phyloP scores from a whole-genome alignment of 64 coral and sea anemone genomes.

The Pocillopora damicornis region DNA sequence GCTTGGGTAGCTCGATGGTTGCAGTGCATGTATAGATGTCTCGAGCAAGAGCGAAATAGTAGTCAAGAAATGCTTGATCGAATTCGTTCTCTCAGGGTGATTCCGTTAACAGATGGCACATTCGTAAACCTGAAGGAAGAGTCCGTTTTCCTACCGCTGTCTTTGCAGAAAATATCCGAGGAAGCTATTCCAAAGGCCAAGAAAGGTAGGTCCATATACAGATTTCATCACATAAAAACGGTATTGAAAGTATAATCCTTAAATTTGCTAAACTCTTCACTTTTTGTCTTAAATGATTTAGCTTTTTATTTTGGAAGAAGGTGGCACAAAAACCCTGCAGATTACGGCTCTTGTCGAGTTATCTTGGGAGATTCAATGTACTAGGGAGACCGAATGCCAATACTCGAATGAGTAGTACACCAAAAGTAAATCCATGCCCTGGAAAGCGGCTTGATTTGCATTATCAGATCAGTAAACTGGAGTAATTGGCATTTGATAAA shows the following conservation, averaged over 20 bases:
- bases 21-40: conserved; percentile 72
- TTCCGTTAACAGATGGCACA: conserved; percentile 53
- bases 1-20: conserved; percentile 77
- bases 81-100: conserved; percentile 55
- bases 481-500: too few species aligned
- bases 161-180: conserved; percentile 37
- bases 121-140: conserved; percentile 64
- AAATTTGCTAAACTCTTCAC: not conserved
- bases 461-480: too few species aligned
- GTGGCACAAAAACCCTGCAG: too few species aligned
- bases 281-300: too few species aligned
- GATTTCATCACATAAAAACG: not conserved
- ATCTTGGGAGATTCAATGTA: too few species aligned
- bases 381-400: too few species aligned
- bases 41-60: conserved; percentile 85
- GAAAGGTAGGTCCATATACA: conserved; percentile 2
- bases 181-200: conserved; percentile 35
- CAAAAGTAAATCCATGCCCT: too few species aligned
- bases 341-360: too few species aligned
- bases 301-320: too few species aligned
- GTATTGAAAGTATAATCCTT: not conserved
- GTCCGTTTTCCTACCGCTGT: conserved; percentile 74
- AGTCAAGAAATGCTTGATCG: conserved; percentile 63
- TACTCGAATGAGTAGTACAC: too few species aligned
- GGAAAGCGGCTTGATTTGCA: too few species aligned